Evolutionary conservation across 37 sponge, comb jelly and placozoan species (phyloP).

Genomic region (Hormiphora californensis): DNA sequence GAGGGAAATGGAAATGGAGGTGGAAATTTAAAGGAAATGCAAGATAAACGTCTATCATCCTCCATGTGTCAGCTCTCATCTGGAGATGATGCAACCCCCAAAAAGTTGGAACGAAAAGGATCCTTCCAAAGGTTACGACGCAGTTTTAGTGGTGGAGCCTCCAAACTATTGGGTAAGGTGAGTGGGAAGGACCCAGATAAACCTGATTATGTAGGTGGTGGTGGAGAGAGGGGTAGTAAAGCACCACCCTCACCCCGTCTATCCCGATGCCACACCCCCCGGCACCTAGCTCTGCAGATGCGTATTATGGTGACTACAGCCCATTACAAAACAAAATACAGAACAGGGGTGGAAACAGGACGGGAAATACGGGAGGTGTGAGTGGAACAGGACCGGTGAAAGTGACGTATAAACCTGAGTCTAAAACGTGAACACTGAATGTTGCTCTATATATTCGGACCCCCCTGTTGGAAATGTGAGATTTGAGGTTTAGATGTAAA

Average conservation of each 20-base stretch:
- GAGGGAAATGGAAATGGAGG: neutral
- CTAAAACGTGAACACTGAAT: constrained; percentile 43
- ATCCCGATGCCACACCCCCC: constrained; percentile 26
- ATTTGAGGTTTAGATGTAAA: too few relatives aligned
- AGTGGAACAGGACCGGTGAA: constrained; percentile 40
- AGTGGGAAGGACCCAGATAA: constrained; percentile 23
- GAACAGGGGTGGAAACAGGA: neutral
- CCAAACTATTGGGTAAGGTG: constrained; percentile 37
- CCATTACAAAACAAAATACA: constrained; percentile 7
- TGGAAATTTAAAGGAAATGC: constrained; percentile 17
- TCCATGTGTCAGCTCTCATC: constrained; percentile 50
- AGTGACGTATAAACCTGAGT: constrained; percentile 31
- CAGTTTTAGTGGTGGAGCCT: constrained; percentile 31
- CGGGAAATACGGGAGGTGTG: neutral
- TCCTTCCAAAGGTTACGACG: constrained; percentile 30
- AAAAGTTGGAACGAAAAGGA: constrained; percentile 34
- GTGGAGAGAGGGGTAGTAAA: neutral
- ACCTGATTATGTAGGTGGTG: too few relatives aligned
- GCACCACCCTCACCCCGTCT: constrained; percentile 1
- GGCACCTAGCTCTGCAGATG: constrained; percentile 44
- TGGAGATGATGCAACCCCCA: neutral
- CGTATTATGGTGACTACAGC: neutral
- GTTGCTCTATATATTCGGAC: too few relatives aligned
- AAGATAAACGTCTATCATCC: constrained; percentile 45
- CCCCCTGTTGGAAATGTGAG: too few relatives aligned